Conservation (phyloP, 2,113 vertebrate species). For the Elaphurus davidianus region DNA sequence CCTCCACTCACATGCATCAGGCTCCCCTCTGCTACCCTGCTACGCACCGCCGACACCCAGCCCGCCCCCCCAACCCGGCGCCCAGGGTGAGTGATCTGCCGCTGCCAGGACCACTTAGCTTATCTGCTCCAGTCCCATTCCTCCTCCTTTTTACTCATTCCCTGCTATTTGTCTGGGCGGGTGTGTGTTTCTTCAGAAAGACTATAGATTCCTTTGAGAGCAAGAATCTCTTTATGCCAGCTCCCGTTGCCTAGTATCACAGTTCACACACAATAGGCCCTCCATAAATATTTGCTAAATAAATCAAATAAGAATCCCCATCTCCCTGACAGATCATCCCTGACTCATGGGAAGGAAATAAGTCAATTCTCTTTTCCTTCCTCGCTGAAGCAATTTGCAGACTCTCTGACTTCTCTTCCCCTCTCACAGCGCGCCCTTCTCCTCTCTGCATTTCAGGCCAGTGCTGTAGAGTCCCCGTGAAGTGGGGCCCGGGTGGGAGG, state of each 20-base stretch:
- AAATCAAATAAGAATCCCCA: neutral
- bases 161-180: neutral
- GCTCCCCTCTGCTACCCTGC: rapidly evolving
- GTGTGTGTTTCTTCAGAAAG: neutral
- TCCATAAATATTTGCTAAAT: slow-evolving; percentile 44
- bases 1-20: neutral
- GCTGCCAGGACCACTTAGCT: neutral
- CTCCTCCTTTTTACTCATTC: neutral
- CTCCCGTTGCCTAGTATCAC: neutral
- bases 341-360: neutral
- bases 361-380: neutral
- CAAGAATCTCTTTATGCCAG: neutral
- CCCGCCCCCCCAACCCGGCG: neutral
- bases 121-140: neutral
- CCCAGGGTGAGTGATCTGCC: neutral
- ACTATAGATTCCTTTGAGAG: neutral
- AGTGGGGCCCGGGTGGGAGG: rapidly evolving
- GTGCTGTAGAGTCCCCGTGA: rapidly evolving
- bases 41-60: rapidly evolving
- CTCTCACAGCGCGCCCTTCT: neutral
- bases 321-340: neutral
- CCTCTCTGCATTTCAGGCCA: neutral
- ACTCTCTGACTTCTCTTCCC: neutral
- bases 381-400: neutral
- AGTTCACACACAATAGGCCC: neutral